Base-by-base conservation (phyloP, 1,140 invertebrate species). In the Pogonognathellus flavescens region DNA sequence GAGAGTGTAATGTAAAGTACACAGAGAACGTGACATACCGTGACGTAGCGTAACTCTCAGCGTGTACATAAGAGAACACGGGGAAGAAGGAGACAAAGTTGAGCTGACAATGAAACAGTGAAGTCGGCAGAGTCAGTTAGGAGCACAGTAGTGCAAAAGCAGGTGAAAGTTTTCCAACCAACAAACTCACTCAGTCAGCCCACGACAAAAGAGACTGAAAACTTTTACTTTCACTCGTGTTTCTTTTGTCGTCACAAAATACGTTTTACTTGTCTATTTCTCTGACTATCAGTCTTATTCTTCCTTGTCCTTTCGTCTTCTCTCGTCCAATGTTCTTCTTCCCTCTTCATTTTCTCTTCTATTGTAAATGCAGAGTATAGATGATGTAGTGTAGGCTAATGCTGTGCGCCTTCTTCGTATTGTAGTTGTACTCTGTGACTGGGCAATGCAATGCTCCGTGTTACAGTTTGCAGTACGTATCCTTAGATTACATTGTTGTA, bases 241-340 rank as follows among this genome's bases (percentile, higher is more conserved):
- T 76, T 76, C 70, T 76, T 76, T 76, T 76, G 70, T 76, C 70
- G 70, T 76, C 70, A 50, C 25, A 76, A 76, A 76, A 76, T 76
- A 76, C 25, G 70, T 76, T 76, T 76, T 76, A 76, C 41, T 76
- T 76, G 70, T 66, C 62, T 25, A 66, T 66, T 20, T 66, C 62
- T 66, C 59, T 62, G 18, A 22, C 60, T 66, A 10, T 60, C 59
- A 25, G 7, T 25, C 62, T 66, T 10, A 11, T 14, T 66, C 22
- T 66, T 66, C 16, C 14, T 13, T 25, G 20, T 72, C 14, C 16
- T 16, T 49, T 7, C 25, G 22, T 22, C 11, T 22, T n/a, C 60
- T 62, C 60, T 62, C 14, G 5, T 70, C 66, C 53, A 2, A 2
- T 57, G 66, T 60, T 59, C 55, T 60, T 60, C n/a, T 60, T 59